A percentile compares a stretch with the other conserved stretches of the same genome.
phyloP scores from a whole-genome alignment of 1,140 invertebrate genomes.

The Phthorimaea operculella region DNA sequence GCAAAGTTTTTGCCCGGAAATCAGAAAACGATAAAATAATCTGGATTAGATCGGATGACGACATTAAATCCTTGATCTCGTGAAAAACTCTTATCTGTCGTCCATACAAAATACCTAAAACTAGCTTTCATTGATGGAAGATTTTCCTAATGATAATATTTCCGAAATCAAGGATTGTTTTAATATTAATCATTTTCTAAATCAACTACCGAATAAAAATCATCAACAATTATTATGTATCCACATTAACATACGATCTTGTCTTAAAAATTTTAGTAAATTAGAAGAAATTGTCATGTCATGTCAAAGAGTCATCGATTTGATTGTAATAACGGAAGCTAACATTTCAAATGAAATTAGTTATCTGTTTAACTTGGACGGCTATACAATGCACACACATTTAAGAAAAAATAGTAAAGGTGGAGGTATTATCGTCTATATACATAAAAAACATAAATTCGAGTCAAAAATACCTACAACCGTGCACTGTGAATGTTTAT shows the following conservation, averaged over 20 bases:
- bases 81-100: too few species aligned
- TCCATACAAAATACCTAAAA: too few species aligned
- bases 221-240: neutral
- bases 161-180: neutral
- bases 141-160: too few species aligned
- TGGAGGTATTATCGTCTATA: neutral
- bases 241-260: neutral
- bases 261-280: neutral
- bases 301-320: neutral
- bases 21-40: too few species aligned
- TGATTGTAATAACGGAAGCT: too few species aligned
- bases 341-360: neutral
- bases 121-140: too few species aligned
- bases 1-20: too few species aligned
- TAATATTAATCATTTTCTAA: neutral
- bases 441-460: slow-evolving; percentile 5
- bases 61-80: too few species aligned
- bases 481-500: neutral
- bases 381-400: slow-evolving; percentile 2
- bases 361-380: neutral
- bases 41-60: too few species aligned
- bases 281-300: neutral
- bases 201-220: neutral
- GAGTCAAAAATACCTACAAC: neutral
- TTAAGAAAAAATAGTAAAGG: neutral